phyloP scores from a whole-genome alignment of 2,888 invertebrate genomes.

The Eurytoma adleriae region DNA sequence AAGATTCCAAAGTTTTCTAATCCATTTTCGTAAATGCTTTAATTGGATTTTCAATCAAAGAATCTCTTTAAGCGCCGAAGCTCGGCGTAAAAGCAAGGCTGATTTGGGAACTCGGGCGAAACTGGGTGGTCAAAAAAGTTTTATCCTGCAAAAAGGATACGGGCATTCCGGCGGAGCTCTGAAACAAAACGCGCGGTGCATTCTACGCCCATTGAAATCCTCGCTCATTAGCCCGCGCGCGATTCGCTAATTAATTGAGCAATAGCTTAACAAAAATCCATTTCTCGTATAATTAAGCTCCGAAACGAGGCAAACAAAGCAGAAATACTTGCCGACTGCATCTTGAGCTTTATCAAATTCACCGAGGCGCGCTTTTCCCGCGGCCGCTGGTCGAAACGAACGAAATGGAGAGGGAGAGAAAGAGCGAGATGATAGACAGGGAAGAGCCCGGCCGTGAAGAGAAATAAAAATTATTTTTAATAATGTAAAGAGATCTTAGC shows the following conservation, averaged over 20 bases:
- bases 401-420: not conserved
- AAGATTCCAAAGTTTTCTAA: too few relatives aligned
- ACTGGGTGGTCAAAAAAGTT: too few relatives aligned
- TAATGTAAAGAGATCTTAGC: conserved; percentile 47
- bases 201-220: not conserved
- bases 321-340: conserved; percentile 4
- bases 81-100: too few relatives aligned
- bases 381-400: not conserved
- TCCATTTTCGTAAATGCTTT: too few relatives aligned
- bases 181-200: too few relatives aligned
- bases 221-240: not conserved
- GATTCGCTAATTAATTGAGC: conserved; percentile 9
- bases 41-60: too few relatives aligned
- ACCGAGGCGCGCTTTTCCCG: not conserved
- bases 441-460: not conserved
- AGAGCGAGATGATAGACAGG: not conserved
- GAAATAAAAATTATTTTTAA: conserved; percentile 50
- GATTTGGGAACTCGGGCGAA: too few relatives aligned
- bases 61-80: too few relatives aligned
- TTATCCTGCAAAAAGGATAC: too few relatives aligned
- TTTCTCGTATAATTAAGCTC: conserved; percentile 9
- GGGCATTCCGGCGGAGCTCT: too few relatives aligned
- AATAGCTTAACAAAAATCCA: conserved; percentile 1
- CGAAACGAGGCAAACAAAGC: not conserved
- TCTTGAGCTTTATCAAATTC: conserved; percentile 3